Conservation (phyloP, 2,888 invertebrate genomes). For the Petrophora chlorosata region DNA sequence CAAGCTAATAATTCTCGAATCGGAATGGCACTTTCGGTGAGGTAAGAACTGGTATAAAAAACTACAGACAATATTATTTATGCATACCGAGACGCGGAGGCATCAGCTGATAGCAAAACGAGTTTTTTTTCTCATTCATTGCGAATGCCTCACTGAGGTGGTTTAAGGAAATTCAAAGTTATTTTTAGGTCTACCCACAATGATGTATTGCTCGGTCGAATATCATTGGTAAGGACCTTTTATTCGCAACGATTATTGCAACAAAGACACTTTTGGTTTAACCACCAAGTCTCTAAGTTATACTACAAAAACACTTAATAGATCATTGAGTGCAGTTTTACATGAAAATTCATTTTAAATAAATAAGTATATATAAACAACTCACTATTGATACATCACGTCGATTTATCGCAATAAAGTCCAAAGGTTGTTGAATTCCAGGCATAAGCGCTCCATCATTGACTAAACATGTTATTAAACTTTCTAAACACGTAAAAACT, state of each 20-base stretch:
- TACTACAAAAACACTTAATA: too few relatives aligned
- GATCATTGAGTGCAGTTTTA: too few relatives aligned
- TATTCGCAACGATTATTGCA: too few relatives aligned
- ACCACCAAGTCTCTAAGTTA: too few relatives aligned
- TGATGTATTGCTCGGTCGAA: background rate
- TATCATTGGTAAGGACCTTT: background rate
- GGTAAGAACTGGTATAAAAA: constrained; percentile 62
- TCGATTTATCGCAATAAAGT: constrained; percentile 56
- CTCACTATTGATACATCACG: constrained; percentile 77
- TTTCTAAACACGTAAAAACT: constrained; percentile 16
- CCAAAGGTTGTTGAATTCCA: constrained; percentile 29
- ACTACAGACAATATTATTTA: constrained; percentile 52
- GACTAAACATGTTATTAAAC: constrained; percentile 41
- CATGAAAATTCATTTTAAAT: too few relatives aligned
- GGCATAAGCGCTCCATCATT: constrained; percentile 61
- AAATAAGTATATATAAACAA: constrained; percentile 27
- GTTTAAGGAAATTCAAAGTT: constrained; percentile 35
- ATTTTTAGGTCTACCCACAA: constrained; percentile 9
- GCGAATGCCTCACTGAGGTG: constrained; percentile 37
- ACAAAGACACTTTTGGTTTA: too few relatives aligned
- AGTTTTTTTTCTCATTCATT: constrained; percentile 65
- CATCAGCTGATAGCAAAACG: constrained; percentile 75
- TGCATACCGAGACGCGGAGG: constrained; percentile 56
- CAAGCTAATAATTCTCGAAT: constrained; percentile 57
- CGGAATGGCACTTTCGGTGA: constrained; percentile 55